Base-by-base conservation (phyloP, 2,888 invertebrate species). In the Perizoma affinitatum region DNA sequence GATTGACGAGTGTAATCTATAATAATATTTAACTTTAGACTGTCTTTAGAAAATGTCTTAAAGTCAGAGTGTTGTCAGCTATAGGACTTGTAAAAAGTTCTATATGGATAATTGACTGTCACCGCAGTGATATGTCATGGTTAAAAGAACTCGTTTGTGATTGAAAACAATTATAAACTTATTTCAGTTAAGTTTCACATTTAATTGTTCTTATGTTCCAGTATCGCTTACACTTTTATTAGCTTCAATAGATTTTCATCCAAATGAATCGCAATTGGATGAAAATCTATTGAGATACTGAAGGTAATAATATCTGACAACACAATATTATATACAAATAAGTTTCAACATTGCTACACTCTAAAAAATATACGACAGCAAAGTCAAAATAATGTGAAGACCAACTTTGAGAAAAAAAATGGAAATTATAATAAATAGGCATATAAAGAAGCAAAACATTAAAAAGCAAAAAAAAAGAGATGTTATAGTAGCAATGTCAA, bases 261-360 rank as follows among this genome's bases (percentile, higher is more conserved):
- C 6, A 38, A 38, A 4, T 38, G 38, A 38, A 4, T 38, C 5
- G 36, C n/a, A 36, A 1, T 35, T 47, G 47, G 44, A 54, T 58
- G 35, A 45, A 56, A 45, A 56, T 40, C 41, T 57, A 58, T 57
- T 54, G 40, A 60, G 34, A 22, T 35, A 50, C 50, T 58, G 38
- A 22, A 2, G 22, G 22, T 50, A 47, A 52, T 47, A 34, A 58
- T 64, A 67, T 70, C 87, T 86, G 89, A 88, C 88, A 89, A 90
- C 87, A 90, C 86, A 80, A 68, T 67, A 74, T 70, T 81, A 80
- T 79, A 69, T 80, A 84, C 77, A 83, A 76, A 71, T 65, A 69
- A 83, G 89, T 90, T 91, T 90, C 78, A 90, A 91, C 92, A 90
- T 92, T 92, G 92, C 88, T 88, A 91, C 88, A 68, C 66, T 66